Evolutionary conservation across 2,797 vertebrate species (phyloP), one percentile per base, ranked within the genome.

Genomic region (Muraenolepis orangiensis): DNA sequence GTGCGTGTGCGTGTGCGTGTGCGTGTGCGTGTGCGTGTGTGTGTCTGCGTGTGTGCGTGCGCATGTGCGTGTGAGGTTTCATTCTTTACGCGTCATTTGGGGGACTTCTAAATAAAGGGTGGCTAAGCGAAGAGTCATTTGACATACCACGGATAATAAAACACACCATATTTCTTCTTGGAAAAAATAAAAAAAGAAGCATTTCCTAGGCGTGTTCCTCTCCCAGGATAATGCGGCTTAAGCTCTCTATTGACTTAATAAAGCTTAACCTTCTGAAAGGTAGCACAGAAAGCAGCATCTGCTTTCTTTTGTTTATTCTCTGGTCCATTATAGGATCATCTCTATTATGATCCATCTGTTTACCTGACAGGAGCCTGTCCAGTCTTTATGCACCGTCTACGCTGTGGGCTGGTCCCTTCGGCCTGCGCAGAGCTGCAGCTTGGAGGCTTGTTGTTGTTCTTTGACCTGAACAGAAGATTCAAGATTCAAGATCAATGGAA

Each of bases 221-320:
- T 32, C 74, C 18, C 78, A 72, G 46, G 42, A 20, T 79, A 78
- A 78, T 74, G 74, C 80, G 77, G 26, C 78, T 76, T 75, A 78
- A 68, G 29, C 38, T 71, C 32, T 74, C 74, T 75, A 69, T 71
- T 72, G 67, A 78, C 81, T 80, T 80, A 57, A 71, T 79, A 80
- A 75, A 73, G 75, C 70, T 73, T n/a, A 69, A 83, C 77, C 80
- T 69, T 72, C 81, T 77, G 57, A 23, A n/a, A 64, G 23, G 57
- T 64, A n/a, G 23, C 57, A 64, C 57, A 64, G 57, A 77, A 78
- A 74, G 66, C 70, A n/a, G 82, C 76, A 66, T 89, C 75, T 77
- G 90, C 86, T 91, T 84, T 91, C 86, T 83, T n/a, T n/a, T 83
- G 76, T 87, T 92, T 87, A 84, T 82, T 72, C 42, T 77, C 81